A percentile compares a stretch with the other conserved stretches of the same genome.
phyloP scores from a whole-genome alignment of 2,888 invertebrate genomes.

The Protodeltote pygarga region DNA sequence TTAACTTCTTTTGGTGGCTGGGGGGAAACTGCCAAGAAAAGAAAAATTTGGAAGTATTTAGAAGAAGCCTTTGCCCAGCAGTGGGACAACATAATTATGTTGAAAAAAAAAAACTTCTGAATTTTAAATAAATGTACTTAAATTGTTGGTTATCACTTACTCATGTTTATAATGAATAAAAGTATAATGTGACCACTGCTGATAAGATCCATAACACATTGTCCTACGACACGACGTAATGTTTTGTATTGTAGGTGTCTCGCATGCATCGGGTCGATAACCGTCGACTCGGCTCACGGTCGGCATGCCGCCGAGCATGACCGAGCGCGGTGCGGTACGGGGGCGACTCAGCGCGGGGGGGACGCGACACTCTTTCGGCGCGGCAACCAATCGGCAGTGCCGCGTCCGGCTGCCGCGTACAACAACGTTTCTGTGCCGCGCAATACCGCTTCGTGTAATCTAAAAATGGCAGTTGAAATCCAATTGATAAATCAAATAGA shows the following conservation, averaged over 20 bases:
- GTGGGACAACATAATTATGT: too few species aligned
- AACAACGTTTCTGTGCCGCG: constrained; percentile 19
- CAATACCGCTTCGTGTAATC: neutral
- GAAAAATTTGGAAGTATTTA: too few species aligned
- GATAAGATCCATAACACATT: constrained; percentile 9
- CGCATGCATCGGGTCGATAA: constrained; percentile 38
- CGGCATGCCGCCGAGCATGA: constrained; percentile 34
- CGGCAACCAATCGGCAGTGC: constrained; percentile 49
- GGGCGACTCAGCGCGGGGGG: constrained; percentile 47
- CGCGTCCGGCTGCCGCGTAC: constrained; percentile 36
- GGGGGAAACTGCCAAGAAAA: too few species aligned
- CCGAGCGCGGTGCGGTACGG: constrained; percentile 36
- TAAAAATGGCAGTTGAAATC: constrained; percentile 55
- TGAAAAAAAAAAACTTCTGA: too few species aligned
- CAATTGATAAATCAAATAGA: constrained; percentile 56
- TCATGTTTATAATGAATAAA: too few species aligned
- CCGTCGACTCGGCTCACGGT: constrained; percentile 32
- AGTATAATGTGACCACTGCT: neutral
- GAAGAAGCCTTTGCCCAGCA: too few species aligned
- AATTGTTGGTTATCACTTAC: too few species aligned
- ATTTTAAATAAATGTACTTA: too few species aligned
- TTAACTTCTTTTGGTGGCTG: too few species aligned
- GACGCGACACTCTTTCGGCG: constrained; percentile 46
- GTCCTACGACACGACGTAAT: constrained; percentile 1
- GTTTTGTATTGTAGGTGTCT: constrained; percentile 11